Base-by-base conservation (phyloP, 2,797 vertebrate species). In the Gouania willdenowi region DNA sequence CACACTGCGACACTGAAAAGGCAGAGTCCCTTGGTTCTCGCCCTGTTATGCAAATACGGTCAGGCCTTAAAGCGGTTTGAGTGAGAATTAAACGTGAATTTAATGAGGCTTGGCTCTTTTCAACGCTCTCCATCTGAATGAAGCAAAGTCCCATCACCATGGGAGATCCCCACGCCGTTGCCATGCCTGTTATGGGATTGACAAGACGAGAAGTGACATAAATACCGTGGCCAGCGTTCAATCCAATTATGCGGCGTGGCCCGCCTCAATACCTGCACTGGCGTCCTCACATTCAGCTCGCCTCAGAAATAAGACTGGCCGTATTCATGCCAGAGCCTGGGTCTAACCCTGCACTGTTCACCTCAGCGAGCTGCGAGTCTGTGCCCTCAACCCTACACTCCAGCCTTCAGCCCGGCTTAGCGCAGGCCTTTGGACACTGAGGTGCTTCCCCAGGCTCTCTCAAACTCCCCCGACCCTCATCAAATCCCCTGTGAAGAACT, bases 181-280 rank as follows among this genome's bases (percentile, higher is more conserved):
- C 89, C 86, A 89, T 80, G 92, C 90, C 91, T 91, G 93, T 94
- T 94, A 91, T 93, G 88, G 89, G 82, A 89, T 88, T 97, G 96
- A 98, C 87, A 89, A 97, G 88, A 98, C 94, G 91, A 87, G 94
- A 96, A 94, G 92, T 98, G 96, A 98, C 95, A 94, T 87, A 94
- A 96, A 95, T 92, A 92, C 94, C 88, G 81, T 84, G 90, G 92
- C 91, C 88, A 72, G 80, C 82, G 89, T 93, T 93, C 92, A 98
- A 94, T 97, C 94, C 93, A 89, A 97, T 98, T 97, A 97, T 89
- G 83, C 61, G 81, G 89, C 93, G 81, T 94, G 90, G 92, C 87
- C 89, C 83, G 74, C 91, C 90, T 97, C 92, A 98, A 93, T 94
- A 92, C 92, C 87, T 85, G 82, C 86, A 73, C 88, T 83, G 82